Conservation (phyloP, 2,888 invertebrate species). For the Carcina quercana region DNA sequence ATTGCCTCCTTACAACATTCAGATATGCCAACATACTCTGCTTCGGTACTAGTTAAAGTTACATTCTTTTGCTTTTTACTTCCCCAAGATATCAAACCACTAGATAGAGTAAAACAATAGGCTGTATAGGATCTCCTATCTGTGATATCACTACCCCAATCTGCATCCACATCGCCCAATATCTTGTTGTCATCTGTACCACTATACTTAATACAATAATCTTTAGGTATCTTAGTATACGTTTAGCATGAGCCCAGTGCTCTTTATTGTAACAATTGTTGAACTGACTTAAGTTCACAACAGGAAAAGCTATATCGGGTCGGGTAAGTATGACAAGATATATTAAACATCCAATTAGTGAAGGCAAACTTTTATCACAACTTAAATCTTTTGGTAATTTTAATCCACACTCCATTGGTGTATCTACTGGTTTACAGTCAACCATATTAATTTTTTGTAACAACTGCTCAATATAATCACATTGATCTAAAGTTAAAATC, state of each 20-base stretch:
- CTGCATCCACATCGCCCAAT: conserved; percentile 3
- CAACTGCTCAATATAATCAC: no score
- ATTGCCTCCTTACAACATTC: conserved; percentile 11
- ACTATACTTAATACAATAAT: neutral
- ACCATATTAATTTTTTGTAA: no score
- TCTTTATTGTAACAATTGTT: conserved; percentile 4
- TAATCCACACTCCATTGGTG: no score
- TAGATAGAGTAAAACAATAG: conserved; percentile 5
- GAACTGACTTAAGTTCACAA: conserved; percentile 7
- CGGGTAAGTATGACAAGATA: conserved; percentile 6
- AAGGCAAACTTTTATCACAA: no score
- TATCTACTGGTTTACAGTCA: no score
- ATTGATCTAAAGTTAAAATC: no score
- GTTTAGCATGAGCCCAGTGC: conserved; percentile 7
- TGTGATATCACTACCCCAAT: conserved; percentile 1
- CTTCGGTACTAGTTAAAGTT: conserved; percentile 8
- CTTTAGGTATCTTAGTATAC: conserved; percentile 7
- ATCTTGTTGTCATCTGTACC: conserved; percentile 2
- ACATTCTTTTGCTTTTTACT: conserved; percentile 7
- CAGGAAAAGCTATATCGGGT: conserved; percentile 7
- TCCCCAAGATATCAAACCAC: conserved; percentile 6
- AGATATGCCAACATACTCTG: conserved; percentile 7
- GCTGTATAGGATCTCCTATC: conserved; percentile 5
- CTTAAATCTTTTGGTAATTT: no score
- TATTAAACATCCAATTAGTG: conserved; percentile 11